Base-by-base conservation (phyloP, 2,888 invertebrate genomes). In the Hirudinaria manillensis region DNA sequence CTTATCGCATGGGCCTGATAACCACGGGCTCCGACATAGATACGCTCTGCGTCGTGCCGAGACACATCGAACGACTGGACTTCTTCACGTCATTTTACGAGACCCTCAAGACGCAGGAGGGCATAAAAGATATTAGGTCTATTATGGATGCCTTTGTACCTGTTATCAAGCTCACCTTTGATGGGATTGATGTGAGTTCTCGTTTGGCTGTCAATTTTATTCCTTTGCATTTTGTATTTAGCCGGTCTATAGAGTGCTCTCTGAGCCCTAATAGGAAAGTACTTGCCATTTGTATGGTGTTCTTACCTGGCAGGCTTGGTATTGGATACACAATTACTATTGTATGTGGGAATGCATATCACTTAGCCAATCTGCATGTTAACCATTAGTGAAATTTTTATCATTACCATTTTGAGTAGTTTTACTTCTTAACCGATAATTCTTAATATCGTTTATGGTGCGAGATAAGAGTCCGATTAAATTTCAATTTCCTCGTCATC, bases 81-180 rank as follows among this genome's bases (percentile, higher is more conserved):
- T 99, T 98, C 87, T 99, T 99, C 86, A 88, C 90, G n/a, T 91
- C 94, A 0, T 99, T 99, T 87, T 92, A 92, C 84, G 94, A 97
- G 53, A 87, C 94, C 80, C 88, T 99, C 27, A 93, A 92, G 83
- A 88, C 90, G 81, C 93, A 94, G 82, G 88, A 91, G 0, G 93
- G 95, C 88, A 92, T 92, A 65, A 90, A 91, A 75, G 92, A 93
- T 83, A 88, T 93, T 77, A 88, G 92, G 83, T 21, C 27, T 1
- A 96, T 99, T 0, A 97, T 98, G 86, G 98, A 98, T 85, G 99
- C 99, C 0, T 99, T 92, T 87, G 99, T 99, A 79, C 99, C 99
- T 3, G 95, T 99, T 13, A 96, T 99, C 79, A 99, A 99, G 87
- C 94, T 99, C 93, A 93, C 93, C 84, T 99, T 97, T 85, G 93